A percentile compares a stretch with the other conserved stretches of the same genome.
These are phyloP conservation scores for Miniopterus natalensis DNA, from an alignment of 2,113 vertebrate species.

Conservation along the genomic window DNA sequence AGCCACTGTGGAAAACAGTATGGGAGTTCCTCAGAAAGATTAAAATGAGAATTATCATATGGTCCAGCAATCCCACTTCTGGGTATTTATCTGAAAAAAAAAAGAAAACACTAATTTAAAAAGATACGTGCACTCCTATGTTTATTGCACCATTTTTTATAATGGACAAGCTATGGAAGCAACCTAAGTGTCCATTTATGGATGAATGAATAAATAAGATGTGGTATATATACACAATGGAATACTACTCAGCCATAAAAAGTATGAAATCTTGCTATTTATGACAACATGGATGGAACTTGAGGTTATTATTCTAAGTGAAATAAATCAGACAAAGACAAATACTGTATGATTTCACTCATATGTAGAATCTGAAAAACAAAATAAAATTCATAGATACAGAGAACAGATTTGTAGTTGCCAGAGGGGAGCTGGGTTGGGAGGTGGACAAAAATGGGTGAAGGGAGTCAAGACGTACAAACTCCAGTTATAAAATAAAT, in stretches of 20 bases:
- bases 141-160: not conserved
- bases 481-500: not conserved
- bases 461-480: not conserved
- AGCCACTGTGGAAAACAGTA: not conserved
- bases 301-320: not conserved
- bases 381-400: not conserved
- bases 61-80: not conserved
- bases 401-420: not conserved
- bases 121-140: not conserved
- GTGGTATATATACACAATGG: not conserved
- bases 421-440: not conserved
- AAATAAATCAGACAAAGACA: not conserved
- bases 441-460: not conserved
- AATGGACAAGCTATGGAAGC: not conserved
- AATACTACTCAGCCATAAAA: not conserved
- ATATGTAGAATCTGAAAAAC: not conserved
- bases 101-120: not conserved
- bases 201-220: not conserved
- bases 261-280: not conserved
- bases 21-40: not conserved
- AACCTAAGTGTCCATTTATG: not conserved
- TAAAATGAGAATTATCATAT: not conserved
- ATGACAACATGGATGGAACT: not conserved
- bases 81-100: not conserved
- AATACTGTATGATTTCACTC: not conserved